Percentiles rank a stretch among this genome's conserved stretches.
Evolutionary conservation across 2,888 invertebrate genomes (phyloP).

Genomic region (Tenthredo mesomela): DNA sequence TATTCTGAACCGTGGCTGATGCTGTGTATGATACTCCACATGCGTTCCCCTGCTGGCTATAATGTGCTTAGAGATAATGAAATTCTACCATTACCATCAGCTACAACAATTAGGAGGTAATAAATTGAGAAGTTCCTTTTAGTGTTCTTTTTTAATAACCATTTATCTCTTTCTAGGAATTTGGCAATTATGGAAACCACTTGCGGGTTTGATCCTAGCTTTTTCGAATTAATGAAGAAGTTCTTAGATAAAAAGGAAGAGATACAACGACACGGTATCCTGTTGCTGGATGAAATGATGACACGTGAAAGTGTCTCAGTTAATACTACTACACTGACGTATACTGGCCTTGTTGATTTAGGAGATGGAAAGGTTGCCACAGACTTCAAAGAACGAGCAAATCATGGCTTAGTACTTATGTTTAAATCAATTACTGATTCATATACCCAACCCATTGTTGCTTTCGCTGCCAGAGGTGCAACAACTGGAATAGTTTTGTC

Average conservation of each 20-base stretch:
- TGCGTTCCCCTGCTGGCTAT: no score
- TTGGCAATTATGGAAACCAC: no score
- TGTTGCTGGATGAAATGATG: constrained; percentile 54
- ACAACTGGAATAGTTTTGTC: constrained; percentile 34
- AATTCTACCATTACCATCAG: no score
- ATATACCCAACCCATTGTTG: constrained; percentile 44
- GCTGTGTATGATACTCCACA: no score
- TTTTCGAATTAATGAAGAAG: neutral
- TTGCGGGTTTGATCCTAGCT: no score
- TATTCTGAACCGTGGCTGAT: no score
- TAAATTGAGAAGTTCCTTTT: no score
- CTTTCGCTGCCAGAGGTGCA: constrained; percentile 8
- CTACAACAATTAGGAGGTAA: no score
- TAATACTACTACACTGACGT: constrained; percentile 45
- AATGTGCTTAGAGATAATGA: no score
- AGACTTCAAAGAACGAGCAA: constrained; percentile 55
- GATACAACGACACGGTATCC: constrained; percentile 46
- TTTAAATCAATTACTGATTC: constrained; percentile 45
- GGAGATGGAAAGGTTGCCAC: constrained; percentile 46
- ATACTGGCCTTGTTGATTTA: constrained; percentile 53
- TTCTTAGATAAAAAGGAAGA: neutral
- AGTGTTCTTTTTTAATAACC: no score
- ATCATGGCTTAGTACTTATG: constrained; percentile 53
- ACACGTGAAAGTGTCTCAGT: constrained; percentile 44
- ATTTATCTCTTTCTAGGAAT: no score